These are phyloP conservation scores for Mustela nigripes DNA, from an alignment of 2,113 vertebrate genomes.

Conservation along the genomic window DNA sequence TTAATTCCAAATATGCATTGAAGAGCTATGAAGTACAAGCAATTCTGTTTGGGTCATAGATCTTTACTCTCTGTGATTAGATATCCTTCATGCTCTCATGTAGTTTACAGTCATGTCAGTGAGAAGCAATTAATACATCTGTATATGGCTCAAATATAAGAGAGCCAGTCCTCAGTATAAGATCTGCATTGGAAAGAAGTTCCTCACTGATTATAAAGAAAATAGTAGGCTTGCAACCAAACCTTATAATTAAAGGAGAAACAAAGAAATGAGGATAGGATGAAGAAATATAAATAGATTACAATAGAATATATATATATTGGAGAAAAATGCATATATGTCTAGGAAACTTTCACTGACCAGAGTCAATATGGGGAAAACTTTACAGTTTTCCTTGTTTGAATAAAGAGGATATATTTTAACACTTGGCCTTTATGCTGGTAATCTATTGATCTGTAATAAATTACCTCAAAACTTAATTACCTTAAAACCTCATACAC, in stretches of 20 bases:
- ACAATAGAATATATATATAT: background rate
- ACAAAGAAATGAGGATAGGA: background rate
- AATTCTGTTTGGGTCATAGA: background rate
- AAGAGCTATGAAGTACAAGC: background rate
- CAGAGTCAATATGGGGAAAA: background rate
- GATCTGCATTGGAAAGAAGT: background rate
- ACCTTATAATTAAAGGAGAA: constrained; percentile 9
- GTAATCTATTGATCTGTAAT: background rate
- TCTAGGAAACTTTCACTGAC: background rate
- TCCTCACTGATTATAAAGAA: background rate
- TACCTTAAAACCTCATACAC: background rate
- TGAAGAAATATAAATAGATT: constrained; percentile 18
- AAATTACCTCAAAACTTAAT: background rate
- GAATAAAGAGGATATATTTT: background rate
- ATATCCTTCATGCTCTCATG: background rate
- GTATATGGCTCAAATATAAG: background rate
- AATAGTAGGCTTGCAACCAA: background rate
- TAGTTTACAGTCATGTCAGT: background rate
- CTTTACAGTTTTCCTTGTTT: background rate
- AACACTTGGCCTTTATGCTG: background rate
- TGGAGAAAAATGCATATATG: background rate
- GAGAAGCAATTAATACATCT: background rate
- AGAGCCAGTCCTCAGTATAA: background rate
- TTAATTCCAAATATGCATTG: background rate
- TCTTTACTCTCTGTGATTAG: background rate